Evolutionary conservation across 2,797 vertebrate species (phyloP), one percentile per base, ranked within the genome.

Genomic region (Scarus forsteni): DNA sequence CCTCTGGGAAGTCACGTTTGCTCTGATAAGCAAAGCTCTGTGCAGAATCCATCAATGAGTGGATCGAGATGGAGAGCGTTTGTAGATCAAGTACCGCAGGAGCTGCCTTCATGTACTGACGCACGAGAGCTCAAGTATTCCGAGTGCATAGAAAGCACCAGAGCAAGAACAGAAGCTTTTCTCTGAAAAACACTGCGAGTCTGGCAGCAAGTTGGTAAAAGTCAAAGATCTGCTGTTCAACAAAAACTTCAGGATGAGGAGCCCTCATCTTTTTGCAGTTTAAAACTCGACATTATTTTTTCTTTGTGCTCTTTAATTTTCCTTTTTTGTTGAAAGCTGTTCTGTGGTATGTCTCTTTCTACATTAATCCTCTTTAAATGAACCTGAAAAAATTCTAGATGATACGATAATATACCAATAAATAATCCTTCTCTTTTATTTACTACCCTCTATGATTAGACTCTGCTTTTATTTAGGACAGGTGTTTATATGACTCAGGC

Each of bases 1-100:
- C 87, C 77, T 85, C 73, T 60, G 84, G 83, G 83, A 86, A 88
- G 87, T 90, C 87, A 84, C 78, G 63, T 84, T 87, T 52, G 35
- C 65, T 59, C 85, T 81, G 85, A 92, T 85, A 84, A 92, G 83
- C 73, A 70, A 70, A 74, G 75, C 85, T 86, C 90, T 77, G 76
- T 60, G 58, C 75, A 73, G 72, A 63, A 73, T 73, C 59, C 75
- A 80, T 85, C 78, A 71, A 61, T 50, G 65, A 81, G 75, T 75
- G 75, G 73, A 82, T 83, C 81, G 70, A 76, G 72, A 75, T 50
- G 15, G 44, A 55, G 34, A 79, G 60, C 48, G 53, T 83, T 83
- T 84, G 76, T 75, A 90, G 74, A 85, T 87, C 66, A 83, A 88
- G 80, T 44, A 62, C 35, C 65, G 64, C 60, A 71, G 52, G 16